A percentile compares a stretch with the other conserved stretches of the same genome.
phyloP scores from a whole-genome alignment of 2,888 invertebrate species.

The Ganaspis brasiliensis region DNA sequence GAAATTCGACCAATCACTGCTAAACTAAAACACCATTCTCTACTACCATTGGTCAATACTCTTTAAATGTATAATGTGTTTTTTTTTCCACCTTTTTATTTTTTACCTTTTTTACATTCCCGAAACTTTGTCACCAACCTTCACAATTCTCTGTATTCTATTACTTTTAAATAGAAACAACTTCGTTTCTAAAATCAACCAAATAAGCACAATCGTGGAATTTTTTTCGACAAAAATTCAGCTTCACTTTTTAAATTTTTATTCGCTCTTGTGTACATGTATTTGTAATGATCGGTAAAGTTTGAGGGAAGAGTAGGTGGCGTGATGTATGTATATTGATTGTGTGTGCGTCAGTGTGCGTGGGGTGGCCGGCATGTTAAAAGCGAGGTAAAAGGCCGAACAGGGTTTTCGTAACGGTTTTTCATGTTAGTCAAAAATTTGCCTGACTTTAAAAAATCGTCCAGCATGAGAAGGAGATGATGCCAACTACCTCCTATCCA shows the following conservation, averaged over 20 bases:
- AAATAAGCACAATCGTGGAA: too few relatives aligned
- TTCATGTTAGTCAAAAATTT: constrained; percentile 61
- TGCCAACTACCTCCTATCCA: constrained; percentile 76
- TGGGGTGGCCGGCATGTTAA: constrained; percentile 76
- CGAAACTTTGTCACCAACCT: too few relatives aligned
- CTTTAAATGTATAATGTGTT: too few relatives aligned
- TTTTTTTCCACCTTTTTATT: too few relatives aligned
- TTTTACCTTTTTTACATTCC: too few relatives aligned
- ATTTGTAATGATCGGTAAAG: background rate
- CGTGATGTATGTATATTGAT: constrained; percentile 66
- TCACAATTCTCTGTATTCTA: too few relatives aligned
- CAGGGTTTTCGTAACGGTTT: constrained; percentile 76
- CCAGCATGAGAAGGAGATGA: constrained; percentile 76
- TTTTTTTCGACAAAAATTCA: too few relatives aligned
- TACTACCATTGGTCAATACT: background rate
- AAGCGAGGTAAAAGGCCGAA: constrained; percentile 68
- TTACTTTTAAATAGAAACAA: too few relatives aligned
- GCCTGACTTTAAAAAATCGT: constrained; percentile 61
- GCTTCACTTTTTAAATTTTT: background rate
- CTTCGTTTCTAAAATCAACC: too few relatives aligned
- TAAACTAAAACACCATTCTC: background rate
- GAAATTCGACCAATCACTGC: too few relatives aligned
- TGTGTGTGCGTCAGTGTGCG: constrained; percentile 66
- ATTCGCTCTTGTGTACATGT: background rate
- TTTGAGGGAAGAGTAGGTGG: constrained; percentile 49